Conservation (phyloP, 2,797 vertebrate genomes). For the Spinus pinus region DNA sequence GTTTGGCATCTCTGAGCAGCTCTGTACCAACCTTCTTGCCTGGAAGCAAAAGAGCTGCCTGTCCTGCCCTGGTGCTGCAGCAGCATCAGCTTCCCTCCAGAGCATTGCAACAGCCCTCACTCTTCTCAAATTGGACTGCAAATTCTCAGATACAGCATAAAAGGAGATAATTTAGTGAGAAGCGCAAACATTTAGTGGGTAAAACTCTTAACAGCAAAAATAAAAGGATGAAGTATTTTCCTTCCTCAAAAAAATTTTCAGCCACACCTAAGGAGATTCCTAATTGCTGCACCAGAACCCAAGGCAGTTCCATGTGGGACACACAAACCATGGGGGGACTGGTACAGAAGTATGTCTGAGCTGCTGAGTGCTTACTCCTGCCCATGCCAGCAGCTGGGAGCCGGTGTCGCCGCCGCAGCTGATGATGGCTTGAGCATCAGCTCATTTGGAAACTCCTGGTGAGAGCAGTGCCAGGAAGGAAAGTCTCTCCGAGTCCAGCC, state of each 20-base stretch:
- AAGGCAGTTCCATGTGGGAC: neutral
- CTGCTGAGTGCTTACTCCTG: neutral
- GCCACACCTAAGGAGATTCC: neutral
- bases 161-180: neutral
- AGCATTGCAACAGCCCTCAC: neutral
- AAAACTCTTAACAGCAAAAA: neutral
- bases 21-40: accelerated
- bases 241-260: neutral
- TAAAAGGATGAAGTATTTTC: neutral
- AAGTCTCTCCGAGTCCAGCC: neutral
- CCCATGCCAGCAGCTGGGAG: neutral
- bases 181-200: neutral
- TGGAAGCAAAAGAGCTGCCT: neutral
- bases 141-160: neutral
- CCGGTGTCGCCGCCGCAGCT: accelerated
- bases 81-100: neutral
- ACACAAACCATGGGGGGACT: neutral
- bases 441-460: neutral
- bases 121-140: neutral
- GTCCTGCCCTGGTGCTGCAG: neutral
- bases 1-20: neutral
- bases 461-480: neutral
- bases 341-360: neutral
- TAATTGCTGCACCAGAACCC: neutral
- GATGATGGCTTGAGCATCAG: neutral